These are phyloP conservation scores for Hemichromis elongatus DNA, from an alignment of 2,113 vertebrate species.

Conservation along the genomic window DNA sequence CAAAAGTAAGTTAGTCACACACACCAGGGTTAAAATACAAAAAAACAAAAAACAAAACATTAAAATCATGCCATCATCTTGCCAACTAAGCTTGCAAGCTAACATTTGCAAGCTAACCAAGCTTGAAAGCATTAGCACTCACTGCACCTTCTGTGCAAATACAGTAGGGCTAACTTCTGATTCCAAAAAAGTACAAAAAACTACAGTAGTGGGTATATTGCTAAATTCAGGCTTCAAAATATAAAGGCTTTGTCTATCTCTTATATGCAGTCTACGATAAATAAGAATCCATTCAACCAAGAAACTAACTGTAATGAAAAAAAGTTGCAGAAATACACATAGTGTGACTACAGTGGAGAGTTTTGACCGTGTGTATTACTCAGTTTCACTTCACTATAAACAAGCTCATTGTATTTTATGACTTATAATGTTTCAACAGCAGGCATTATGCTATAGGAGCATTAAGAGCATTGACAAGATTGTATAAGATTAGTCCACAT, in stretches of 20 bases:
- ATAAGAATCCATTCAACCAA: neutral
- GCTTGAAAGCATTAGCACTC: neutral
- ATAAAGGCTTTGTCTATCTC: neutral
- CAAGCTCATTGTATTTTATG: neutral
- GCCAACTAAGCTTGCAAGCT: neutral
- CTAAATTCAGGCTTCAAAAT: neutral
- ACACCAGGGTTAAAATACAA: neutral
- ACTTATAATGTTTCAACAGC: neutral
- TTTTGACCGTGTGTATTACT: neutral
- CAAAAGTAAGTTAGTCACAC: rapidly evolving
- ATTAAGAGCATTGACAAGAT: neutral
- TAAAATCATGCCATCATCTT: neutral
- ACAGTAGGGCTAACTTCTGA: neutral
- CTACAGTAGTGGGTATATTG: neutral
- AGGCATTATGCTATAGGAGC: neutral
- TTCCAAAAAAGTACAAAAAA: neutral
- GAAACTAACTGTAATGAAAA: neutral
- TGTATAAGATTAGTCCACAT: neutral
- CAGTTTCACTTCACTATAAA: neutral
- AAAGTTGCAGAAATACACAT: neutral
- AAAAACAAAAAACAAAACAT: neutral
- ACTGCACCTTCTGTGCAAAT: neutral
- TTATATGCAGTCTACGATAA: neutral
- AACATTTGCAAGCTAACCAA: neutral
- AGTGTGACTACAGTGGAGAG: neutral